Conservation (phyloP, 2,113 vertebrate species). For the Heterochromis multidens region DNA sequence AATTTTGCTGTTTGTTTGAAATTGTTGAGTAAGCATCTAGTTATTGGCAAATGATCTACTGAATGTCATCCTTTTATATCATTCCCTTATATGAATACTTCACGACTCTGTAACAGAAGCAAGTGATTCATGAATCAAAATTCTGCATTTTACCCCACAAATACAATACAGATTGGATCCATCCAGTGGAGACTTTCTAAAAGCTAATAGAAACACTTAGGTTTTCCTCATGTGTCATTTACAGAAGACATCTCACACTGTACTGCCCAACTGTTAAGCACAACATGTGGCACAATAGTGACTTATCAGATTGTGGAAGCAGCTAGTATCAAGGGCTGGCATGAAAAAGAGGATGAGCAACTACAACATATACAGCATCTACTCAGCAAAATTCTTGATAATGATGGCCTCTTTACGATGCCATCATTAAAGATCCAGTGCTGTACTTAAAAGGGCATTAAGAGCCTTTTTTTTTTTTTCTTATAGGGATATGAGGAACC, state of each 20-base stretch:
- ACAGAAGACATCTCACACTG: conserved; percentile 43
- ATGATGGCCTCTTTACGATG: not conserved
- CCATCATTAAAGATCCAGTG: not conserved
- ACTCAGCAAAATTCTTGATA: not conserved
- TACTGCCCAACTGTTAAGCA: not conserved
- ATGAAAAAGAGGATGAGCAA: not conserved
- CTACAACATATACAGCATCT: not conserved
- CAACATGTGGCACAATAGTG: not conserved
- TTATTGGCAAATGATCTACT: not conserved
- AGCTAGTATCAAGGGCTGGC: not conserved
- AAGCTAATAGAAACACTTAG: conserved; percentile 76
- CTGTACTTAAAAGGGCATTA: not conserved
- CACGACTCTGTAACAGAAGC: not conserved
- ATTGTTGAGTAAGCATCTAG: not conserved
- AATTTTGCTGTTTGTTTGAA: not conserved
- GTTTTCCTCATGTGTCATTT: conserved; percentile 81
- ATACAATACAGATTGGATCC: not conserved
- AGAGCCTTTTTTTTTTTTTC: too few species aligned
- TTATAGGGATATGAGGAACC: not conserved
- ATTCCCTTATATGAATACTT: not conserved
- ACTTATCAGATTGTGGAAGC: not conserved
- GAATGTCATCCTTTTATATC: not conserved
- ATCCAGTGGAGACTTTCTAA: conserved; percentile 22
- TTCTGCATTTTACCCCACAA: not conserved
- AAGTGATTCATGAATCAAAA: not conserved